phyloP scores from a whole-genome alignment of 2,797 vertebrate genomes.

The Parauchenoglanis ngamensis region DNA sequence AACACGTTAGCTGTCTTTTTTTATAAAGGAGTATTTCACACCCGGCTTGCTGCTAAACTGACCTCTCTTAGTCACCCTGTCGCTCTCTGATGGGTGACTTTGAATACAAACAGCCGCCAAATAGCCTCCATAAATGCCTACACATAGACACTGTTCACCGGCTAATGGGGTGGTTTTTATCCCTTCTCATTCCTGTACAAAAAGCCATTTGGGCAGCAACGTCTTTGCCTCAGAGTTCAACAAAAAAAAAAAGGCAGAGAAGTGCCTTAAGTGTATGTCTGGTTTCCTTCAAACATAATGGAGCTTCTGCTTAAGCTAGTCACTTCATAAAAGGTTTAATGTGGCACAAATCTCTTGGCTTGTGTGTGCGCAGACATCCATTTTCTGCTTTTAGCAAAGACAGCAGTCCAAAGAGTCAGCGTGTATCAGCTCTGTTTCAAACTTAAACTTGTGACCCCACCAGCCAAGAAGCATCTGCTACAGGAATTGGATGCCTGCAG shows the following conservation, averaged over 20 bases:
- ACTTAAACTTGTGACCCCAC: constrained; percentile 14
- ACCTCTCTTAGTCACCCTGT: constrained; percentile 54
- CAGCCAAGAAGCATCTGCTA: background rate
- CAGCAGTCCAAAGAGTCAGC: background rate
- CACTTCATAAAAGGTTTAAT: constrained; percentile 32
- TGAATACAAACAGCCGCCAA: constrained; percentile 43
- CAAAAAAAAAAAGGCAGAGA: background rate
- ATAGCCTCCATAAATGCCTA: constrained; percentile 33
- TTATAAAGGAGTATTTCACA: constrained; percentile 64
- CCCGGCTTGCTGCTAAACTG: constrained; percentile 63
- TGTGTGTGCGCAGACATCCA: background rate
- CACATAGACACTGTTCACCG: background rate
- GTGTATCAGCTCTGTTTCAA: background rate
- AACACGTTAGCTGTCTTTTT: constrained; percentile 38
- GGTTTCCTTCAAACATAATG: constrained; percentile 19
- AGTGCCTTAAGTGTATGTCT: constrained; percentile 7
- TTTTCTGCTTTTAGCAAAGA: constrained; percentile 7
- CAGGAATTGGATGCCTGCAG: background rate
- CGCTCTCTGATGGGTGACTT: background rate
- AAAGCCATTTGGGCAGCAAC: background rate
- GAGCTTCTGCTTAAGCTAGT: constrained; percentile 23
- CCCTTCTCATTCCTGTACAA: constrained; percentile 9
- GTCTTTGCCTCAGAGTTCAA: background rate
- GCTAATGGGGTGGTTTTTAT: constrained; percentile 39
- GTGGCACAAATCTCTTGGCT: constrained; percentile 16